Base-by-base conservation (phyloP, 2,113 vertebrate species). In the Prunella fulvescens region DNA sequence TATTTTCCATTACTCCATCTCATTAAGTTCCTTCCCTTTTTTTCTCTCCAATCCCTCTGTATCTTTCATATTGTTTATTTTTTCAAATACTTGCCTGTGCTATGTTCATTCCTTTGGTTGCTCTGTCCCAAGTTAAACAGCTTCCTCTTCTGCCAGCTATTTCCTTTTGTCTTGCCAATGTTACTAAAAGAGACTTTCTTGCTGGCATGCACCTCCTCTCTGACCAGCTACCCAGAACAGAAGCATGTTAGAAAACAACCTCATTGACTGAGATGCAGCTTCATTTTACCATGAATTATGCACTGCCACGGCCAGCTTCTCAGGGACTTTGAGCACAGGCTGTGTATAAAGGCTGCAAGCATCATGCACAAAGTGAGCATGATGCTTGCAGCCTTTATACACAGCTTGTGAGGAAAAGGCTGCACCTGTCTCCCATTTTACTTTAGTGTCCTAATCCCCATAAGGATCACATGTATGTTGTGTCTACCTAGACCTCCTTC, bases 221-320 rank as follows among this genome's bases (percentile, higher is more conserved):
- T 50, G 24, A 82, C 61, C 50, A 54, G 47, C 58, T 60, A 88
- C 67, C 64, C 85, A 91, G 87, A 95, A 93, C 88, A 95, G 87
- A 94, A 95, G 74, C 39, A 10, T 1, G 29, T 67, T 39, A 89
- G 74, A 84, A 91, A 95, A 91, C 84, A 13, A 51, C 31, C 37
- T 80, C 84, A 79, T n/a, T 91, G 92, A 92, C 86, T 94, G 62
- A 62, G 39, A 72, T 3, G 5, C 28, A 79, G 51, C 51, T 93
- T 83, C 31, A 3, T 84, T 81, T 88, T 54, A 73, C 17, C 69
- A 51, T 1, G 0, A 48, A 70, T 56, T 65, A 72, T 11, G 56
- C 26, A 14, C 4, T 86, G 56, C n/a, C 62, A 86, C 33, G 77
- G 58, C 35, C 62, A 90, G 37, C 42, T 77, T 54, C 71, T 48